Evolutionary conservation across 2,888 invertebrate species (phyloP), one percentile per base, ranked within the genome.

Genomic region (Melipona bicolor): DNA sequence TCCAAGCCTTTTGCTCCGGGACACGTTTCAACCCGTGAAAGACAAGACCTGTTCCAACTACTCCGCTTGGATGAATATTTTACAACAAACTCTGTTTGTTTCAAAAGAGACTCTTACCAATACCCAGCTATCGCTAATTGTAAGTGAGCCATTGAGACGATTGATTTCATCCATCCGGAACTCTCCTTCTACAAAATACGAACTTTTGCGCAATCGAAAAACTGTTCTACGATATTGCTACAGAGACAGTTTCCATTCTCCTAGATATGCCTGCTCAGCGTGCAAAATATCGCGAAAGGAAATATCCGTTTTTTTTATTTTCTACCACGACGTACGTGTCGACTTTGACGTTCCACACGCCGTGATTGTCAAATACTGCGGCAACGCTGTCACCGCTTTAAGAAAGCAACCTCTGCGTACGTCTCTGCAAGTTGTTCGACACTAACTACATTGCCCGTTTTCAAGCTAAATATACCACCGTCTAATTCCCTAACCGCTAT

Each of bases 21-120:
- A 52, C 59, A 19, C 65, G 77, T 79, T 27, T 75, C 32, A 17
- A 43, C 36, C 67, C 59, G 71, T 19, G 59, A 17, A 54, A 73
- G 54, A 72, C 49, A n/a, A 27, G 43, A 43, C 9, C 43, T 43
- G 43, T 54, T 71, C 56, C 32, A 24, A 15, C 19, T 19, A 13
- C 24, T 49, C 9, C n/a, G 19, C 21, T 5, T 43, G n/a, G 56
- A n/a, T 11, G 15, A 56, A 56, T n/a, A 56, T 50, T 19, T 43
- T 24, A 19, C 27, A 3, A 71, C 36, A 13, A 17, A 32, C 19
- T 21, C 5, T 36, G n/a, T 13, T 24, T 59, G n/a, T 59, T 2
- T 15, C 11, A n/a, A 43, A n/a, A 13, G n/a, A n/a, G 15, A 4
- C 24, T 59, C 5, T 15, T 59, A 24, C 24, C 21, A n/a, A 5